Evolutionary conservation across 2,797 vertebrate species (phyloP).

Genomic region (Oryzias sinensis): DNA sequence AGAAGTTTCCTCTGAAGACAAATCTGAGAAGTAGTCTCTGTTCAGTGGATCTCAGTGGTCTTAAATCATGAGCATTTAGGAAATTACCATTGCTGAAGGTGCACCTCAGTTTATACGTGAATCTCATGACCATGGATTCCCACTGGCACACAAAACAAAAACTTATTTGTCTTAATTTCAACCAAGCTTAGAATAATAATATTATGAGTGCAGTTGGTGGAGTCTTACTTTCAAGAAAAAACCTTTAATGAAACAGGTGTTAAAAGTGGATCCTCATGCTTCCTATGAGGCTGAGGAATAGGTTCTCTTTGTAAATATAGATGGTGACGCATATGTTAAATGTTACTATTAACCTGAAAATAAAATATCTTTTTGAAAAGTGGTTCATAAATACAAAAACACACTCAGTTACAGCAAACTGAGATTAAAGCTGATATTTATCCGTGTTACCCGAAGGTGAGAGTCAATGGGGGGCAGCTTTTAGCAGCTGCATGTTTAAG

Average conservation of each 20-base stretch:
- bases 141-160: conserved; percentile 34
- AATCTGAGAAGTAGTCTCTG: conserved; percentile 19
- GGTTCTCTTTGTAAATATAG: conserved; percentile 8
- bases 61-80: conserved; percentile 19
- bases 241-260: conserved; percentile 40
- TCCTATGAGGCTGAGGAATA: conserved; percentile 38
- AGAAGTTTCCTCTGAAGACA: conserved; percentile 28
- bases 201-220: conserved; percentile 14
- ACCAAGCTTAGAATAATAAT: conserved; percentile 52
- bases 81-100: conserved; percentile 27
- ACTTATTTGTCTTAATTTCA: conserved; percentile 39
- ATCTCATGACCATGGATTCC: conserved; percentile 33
- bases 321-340: conserved; percentile 12
- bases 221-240: conserved; percentile 16
- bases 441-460: conserved; percentile 66
- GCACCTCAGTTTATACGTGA: conserved; percentile 34
- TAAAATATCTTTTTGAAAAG: conserved; percentile 8
- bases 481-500: conserved; percentile 68
- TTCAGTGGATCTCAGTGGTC: conserved; percentile 27
- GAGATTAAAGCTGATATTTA: conserved; percentile 60
- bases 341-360: conserved; percentile 12
- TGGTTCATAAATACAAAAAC: conserved; percentile 17
- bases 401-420: conserved; percentile 18
- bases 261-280: conserved; percentile 49
- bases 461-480: conserved; percentile 66